Percentiles rank a stretch among this genome's conserved stretches.
phyloP scores from a whole-genome alignment of 2,113 vertebrate species.

The Athene noctua region DNA sequence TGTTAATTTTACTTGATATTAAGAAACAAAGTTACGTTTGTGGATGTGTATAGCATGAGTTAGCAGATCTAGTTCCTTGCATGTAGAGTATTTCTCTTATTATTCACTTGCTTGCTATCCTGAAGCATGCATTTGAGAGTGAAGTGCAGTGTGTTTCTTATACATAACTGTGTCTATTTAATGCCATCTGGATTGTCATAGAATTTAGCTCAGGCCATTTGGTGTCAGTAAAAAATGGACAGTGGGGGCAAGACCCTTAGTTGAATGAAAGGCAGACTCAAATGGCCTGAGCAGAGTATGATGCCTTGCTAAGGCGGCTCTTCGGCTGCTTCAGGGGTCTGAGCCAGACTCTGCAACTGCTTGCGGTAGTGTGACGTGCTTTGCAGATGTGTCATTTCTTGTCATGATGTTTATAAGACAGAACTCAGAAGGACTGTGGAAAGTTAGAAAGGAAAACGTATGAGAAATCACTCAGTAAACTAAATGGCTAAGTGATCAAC shows the following conservation, averaged over 20 bases:
- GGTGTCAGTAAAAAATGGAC: background rate
- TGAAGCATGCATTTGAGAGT: background rate
- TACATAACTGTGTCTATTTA: background rate
- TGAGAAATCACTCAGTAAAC: background rate
- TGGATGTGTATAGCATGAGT: background rate
- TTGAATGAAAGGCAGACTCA: background rate
- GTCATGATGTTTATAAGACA: rapidly evolving
- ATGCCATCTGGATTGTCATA: background rate
- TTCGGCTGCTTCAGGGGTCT: background rate
- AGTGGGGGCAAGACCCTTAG: background rate
- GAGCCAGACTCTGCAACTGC: rapidly evolving
- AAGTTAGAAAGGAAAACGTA: background rate
- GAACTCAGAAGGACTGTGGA: background rate
- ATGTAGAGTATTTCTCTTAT: background rate
- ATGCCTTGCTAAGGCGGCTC: background rate
- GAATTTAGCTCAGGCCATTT: background rate
- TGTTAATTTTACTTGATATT: background rate
- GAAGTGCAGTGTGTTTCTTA: background rate
- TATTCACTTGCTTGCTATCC: background rate
- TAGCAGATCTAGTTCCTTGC: background rate
- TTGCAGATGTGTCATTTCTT: background rate
- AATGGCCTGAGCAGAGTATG: rapidly evolving
- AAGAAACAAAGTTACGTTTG: background rate
- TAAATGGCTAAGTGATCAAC: background rate
- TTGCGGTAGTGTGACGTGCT: background rate